Evolutionary conservation across 1,140 invertebrate species (phyloP).

Genomic region (Orius laevigatus): DNA sequence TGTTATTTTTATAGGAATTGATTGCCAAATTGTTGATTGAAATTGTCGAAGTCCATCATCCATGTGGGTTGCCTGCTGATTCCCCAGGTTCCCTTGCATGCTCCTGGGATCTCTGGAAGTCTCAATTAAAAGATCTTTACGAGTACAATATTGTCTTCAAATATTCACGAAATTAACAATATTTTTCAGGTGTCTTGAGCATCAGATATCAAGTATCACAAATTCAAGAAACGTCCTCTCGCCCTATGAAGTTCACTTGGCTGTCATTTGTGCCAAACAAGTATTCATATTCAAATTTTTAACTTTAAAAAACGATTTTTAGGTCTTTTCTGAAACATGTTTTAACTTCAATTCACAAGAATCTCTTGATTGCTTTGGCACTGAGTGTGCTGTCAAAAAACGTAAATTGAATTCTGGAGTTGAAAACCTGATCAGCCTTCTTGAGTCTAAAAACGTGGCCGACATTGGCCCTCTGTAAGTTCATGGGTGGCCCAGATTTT

Average conservation of each 20-base stretch:
- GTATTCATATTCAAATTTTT: no score
- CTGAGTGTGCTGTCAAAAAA: no score
- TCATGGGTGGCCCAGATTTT: no score
- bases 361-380: no score
- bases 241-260: no score
- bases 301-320: not conserved
- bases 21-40: constrained; percentile 6
- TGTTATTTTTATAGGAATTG: constrained; percentile 1
- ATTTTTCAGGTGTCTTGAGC: not conserved
- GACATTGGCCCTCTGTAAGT: no score
- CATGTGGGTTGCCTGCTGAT: constrained; percentile 4
- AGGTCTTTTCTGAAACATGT: not conserved
- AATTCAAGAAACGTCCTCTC: not conserved
- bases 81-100: not conserved
- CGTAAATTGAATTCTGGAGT: no score
- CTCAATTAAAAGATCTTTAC: not conserved
- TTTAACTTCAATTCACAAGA: no score
- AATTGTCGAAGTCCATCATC: constrained; percentile 6
- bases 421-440: no score
- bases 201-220: not conserved
- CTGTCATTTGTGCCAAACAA: no score
- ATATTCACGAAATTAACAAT: not conserved
- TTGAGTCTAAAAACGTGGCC: no score
- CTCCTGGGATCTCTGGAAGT: constrained; percentile 2
- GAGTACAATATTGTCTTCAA: not conserved